Evolutionary conservation across 1,140 invertebrate species (phyloP).

Genomic region (Campoletis sonorensis): DNA sequence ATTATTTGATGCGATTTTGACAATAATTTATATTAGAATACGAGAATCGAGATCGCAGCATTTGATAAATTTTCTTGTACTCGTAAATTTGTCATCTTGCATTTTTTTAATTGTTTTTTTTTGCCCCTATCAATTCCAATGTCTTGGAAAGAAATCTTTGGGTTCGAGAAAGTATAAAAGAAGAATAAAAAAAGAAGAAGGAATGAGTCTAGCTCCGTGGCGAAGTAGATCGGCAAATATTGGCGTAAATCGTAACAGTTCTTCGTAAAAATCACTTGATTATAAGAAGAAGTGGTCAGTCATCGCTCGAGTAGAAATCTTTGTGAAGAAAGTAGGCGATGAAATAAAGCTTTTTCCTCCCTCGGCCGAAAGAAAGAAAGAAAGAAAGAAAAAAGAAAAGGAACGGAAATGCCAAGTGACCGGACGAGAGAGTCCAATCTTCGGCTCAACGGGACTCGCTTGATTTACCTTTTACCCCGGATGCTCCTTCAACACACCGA

Average conservation of each 20-base stretch:
- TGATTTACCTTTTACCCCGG: background rate
- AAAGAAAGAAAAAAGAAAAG: slow-evolving; percentile 34
- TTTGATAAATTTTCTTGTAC: too few relatives aligned
- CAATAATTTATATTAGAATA: too few relatives aligned
- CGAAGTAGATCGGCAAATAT: background rate
- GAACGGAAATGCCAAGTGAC: slow-evolving; percentile 21
- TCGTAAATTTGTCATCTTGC: too few relatives aligned
- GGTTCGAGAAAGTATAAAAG: background rate
- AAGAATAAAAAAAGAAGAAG: too few relatives aligned
- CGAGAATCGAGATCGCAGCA: too few relatives aligned
- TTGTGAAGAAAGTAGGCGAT: background rate
- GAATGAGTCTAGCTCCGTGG: background rate
- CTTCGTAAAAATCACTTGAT: background rate
- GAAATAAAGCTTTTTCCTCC: slow-evolving; percentile 2
- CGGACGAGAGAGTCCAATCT: slow-evolving; percentile 11
- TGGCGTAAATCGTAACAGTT: background rate
- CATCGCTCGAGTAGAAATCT: slow-evolving; percentile 43
- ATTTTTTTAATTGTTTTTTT: background rate
- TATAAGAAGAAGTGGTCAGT: background rate
- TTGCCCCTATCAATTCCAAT: background rate
- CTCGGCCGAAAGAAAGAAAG: slow-evolving; percentile 35
- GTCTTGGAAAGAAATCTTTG: background rate
- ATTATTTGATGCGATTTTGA: too few relatives aligned
- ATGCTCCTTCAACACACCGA: background rate
- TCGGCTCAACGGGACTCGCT: background rate